phyloP scores from a whole-genome alignment of 2,797 vertebrate genomes.

The Antennarius maculatus region DNA sequence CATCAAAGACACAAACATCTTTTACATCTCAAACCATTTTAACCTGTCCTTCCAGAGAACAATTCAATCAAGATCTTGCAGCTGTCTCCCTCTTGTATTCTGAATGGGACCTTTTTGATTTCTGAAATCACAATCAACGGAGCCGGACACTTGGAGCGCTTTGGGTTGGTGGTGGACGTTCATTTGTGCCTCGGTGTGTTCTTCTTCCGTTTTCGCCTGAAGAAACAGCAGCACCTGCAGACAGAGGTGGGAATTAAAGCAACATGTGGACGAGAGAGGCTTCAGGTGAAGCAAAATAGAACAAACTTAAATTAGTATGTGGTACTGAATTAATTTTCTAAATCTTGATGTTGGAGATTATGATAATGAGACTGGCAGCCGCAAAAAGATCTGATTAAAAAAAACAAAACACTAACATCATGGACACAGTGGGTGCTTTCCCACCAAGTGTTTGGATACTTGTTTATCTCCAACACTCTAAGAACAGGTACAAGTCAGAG shows the following conservation, averaged over 20 bases:
- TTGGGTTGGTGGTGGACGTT: slow-evolving; percentile 65
- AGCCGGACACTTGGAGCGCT: slow-evolving; percentile 49
- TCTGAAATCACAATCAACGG: slow-evolving; percentile 72
- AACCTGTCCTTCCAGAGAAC: slow-evolving; percentile 60
- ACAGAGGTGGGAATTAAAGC: slow-evolving; percentile 40
- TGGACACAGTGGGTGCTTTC: slow-evolving; percentile 23
- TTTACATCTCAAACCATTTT: slow-evolving; percentile 54
- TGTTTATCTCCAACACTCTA: slow-evolving; percentile 15
- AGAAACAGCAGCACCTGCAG: slow-evolving; percentile 99
- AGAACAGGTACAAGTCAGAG: slow-evolving; percentile 18
- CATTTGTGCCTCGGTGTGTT: slow-evolving; percentile 96
- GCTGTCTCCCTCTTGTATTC: slow-evolving; percentile 47
- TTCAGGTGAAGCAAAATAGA: slow-evolving; percentile 15
- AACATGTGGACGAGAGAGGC: neutral
- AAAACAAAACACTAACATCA: slow-evolving; percentile 14
- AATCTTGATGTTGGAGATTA: slow-evolving; percentile 20
- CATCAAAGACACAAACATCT: slow-evolving; percentile 62
- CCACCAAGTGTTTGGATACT: slow-evolving; percentile 17
- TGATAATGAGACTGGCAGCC: slow-evolving; percentile 15
- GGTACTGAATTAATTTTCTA: slow-evolving; percentile 15
- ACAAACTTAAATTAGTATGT: slow-evolving; percentile 21
- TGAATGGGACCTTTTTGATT: slow-evolving; percentile 68
- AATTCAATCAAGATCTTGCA: slow-evolving; percentile 56
- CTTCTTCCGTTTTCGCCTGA: slow-evolving; percentile 99
- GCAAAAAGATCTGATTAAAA: slow-evolving; percentile 2